phyloP scores from a whole-genome alignment of 2,797 vertebrate genomes.

The Poecilia gillii region DNA sequence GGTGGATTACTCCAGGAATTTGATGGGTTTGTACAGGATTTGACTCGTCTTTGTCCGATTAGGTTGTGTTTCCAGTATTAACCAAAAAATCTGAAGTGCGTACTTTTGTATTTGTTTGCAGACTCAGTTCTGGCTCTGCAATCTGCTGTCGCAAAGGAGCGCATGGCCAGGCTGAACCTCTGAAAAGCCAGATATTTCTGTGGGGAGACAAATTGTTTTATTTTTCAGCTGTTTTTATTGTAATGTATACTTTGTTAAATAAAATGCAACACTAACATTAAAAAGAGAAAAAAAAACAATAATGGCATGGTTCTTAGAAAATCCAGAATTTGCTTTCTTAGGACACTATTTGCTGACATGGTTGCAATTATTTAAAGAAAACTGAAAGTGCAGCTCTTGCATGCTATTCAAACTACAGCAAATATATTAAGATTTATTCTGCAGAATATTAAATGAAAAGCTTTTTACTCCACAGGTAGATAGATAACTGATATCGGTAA shows the following conservation, averaged over 20 bases:
- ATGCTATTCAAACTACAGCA: background rate
- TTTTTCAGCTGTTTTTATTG: conserved; percentile 21
- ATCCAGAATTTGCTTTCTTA: conserved; percentile 2
- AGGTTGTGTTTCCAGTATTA: background rate
- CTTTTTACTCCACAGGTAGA: background rate
- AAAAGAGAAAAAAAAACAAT: background rate
- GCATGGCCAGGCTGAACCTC: conserved; percentile 38
- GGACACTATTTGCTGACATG: conserved; percentile 16
- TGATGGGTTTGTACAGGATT: conserved; percentile 72
- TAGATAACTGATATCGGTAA: background rate
- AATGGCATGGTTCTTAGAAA: conserved; percentile 20
- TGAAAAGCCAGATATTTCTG: conserved; percentile 24
- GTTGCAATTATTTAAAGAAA: background rate
- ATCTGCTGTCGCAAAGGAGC: conserved; percentile 68
- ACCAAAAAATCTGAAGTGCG: too few species aligned
- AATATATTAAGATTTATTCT: background rate
- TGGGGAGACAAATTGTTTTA: background rate
- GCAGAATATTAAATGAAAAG: background rate
- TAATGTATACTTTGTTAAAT: conserved; percentile 30
- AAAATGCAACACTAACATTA: conserved; percentile 32
- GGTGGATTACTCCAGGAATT: conserved; percentile 53
- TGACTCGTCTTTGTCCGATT: too few species aligned
- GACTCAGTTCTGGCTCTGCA: conserved; percentile 65
- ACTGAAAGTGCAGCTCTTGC: background rate
- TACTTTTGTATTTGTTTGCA: conserved; percentile 36